These are phyloP conservation scores for Cistogaster globosa DNA, from an alignment of 2,888 invertebrate species.

Conservation along the genomic window DNA sequence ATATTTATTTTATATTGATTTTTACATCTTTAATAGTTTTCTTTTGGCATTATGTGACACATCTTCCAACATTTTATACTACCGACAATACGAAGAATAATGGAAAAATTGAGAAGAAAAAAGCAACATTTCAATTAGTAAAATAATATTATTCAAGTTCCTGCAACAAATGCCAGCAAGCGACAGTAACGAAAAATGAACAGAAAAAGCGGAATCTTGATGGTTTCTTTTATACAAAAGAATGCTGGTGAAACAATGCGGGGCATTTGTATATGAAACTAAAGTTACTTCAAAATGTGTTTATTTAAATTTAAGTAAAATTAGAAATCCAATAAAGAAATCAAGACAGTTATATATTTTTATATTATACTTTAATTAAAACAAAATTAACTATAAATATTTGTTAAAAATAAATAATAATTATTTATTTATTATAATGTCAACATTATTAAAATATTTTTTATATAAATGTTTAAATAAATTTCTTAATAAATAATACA, in stretches of 20 bases:
- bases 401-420: slow-evolving; percentile 65
- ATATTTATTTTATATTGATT: neutral
- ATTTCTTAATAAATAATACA: slow-evolving; percentile 64
- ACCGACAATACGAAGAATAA: slow-evolving; percentile 81
- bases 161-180: no score
- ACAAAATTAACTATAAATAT: slow-evolving; percentile 18
- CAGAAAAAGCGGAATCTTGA: no score
- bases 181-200: no score
- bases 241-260: no score
- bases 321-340: neutral
- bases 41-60: slow-evolving; percentile 82
- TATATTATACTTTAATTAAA: slow-evolving; percentile 17
- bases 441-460: slow-evolving; percentile 63
- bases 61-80: slow-evolving; percentile 83
- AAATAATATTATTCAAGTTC: no score
- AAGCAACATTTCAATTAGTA: no score
- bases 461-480: slow-evolving; percentile 64
- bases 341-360: no score
- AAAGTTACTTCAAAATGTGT: no score
- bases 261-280: no score
- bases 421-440: slow-evolving; percentile 67
- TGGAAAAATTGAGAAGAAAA: neutral
- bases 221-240: no score
- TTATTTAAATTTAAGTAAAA: no score
- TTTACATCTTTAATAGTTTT: slow-evolving; percentile 58